Base-by-base conservation (phyloP, 2,888 invertebrate species). In the Sturmia bella region DNA sequence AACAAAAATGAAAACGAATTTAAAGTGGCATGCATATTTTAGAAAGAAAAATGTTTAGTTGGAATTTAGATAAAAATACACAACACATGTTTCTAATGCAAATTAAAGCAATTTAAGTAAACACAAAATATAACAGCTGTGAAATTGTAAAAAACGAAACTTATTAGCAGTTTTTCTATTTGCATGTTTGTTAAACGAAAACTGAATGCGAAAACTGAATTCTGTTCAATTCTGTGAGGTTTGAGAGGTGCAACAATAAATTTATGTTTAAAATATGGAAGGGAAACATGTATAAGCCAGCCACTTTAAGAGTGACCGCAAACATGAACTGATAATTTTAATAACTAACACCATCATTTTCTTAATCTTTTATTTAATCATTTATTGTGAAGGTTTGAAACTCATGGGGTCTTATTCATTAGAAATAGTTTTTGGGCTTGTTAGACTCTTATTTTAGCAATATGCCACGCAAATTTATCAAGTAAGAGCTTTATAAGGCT, bases 241-340 rank as follows among this genome's bases (percentile, higher is more conserved):
- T 80, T 80, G 13, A 45, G 63, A 81, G 73, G 72, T 76, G 80
- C 72, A 66, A 72, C 73, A 77, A 32, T 3, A 32, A 32, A 1
- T 45, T 70, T 57, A 57, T 73, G 59, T 17, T 50, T 11, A 24
- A n/a, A n/a, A n/a, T 56, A 48, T 21, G 57, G 57, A 68, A 45
- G 54, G 43, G 52, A 64, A 52, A 24, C 9, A 32, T 32, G 3
- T 61, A 7, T 27, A 41, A 66, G 50, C 64, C 59, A 66, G 50
- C 64, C 59, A 24, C 37, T 43, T 72, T 12, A 24, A 15, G 1
- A 24, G 12, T 32, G 54, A 24, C 41, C 27, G 45, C 17, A 69
- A 61, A 43, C 68, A 61, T 32, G 79, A 68, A 79, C 79, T 79
- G 79, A 79, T 79, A 79, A 52, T 79, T 79, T 79, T 79, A 79